Base-by-base conservation (phyloP, 2,888 invertebrate species). In the Norana najaformis region DNA sequence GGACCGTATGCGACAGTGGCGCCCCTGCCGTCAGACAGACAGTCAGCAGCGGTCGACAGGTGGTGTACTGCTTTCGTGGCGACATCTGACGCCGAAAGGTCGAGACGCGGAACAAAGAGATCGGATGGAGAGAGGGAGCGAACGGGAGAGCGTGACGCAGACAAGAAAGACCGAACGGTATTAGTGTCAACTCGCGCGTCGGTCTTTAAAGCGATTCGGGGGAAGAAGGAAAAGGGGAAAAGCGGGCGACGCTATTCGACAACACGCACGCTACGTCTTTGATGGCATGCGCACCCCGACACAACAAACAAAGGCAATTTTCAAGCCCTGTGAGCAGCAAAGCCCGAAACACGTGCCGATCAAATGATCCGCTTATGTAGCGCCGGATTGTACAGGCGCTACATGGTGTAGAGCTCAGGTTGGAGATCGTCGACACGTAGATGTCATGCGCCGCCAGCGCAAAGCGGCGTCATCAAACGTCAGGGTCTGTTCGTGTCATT, bases 31-130 rank as follows among this genome's bases (percentile, higher is more conserved):
- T 35, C 30, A 37, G 37, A 35, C 35, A n/a, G 36, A 85, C 85
- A 85, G 85, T 85, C 82, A 82, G 0, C 82, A 30, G 30, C 82
- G n/a, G 82, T 82, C 85, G 85, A 85, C 85, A 85, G 37, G 85
- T 85, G 85, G 37, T 35, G 85, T 36, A 35, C 35, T 35, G 36
- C 36, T 85, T 85, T 36, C 85, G 85, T 36, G 36, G 37, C 85
- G 85, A 85, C 85, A 85, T 85, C 85, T 85, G 85, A 85, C 85
- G 85, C 85, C 85, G 85, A 85, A 85, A 85, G 35, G 85, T 85
- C 85, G 85, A 35, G 85, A 85, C 37, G 85, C 35, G 85, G 37
- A 37, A 85, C 85, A 85, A 37, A 85, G 36, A 85, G 37, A 85
- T 69, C 30, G 69, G 69, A 69, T 69, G 30, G n/a, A 69, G 69